Evolutionary conservation across 2,113 vertebrate species (phyloP).

Genomic region (Pedetes capensis): DNA sequence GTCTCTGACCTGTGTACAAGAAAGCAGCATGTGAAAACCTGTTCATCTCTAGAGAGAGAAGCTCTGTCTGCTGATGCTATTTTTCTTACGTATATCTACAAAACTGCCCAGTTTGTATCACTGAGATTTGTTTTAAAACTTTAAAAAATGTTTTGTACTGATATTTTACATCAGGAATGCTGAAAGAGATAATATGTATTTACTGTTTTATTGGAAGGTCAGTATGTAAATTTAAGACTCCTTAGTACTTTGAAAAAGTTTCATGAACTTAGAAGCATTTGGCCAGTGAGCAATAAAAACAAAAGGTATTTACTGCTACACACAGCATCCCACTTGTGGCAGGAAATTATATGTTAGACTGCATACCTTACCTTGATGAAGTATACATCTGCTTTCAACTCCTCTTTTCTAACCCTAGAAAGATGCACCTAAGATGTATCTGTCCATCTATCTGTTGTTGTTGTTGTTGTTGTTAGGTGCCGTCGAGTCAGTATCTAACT

Average conservation of each 20-base stretch:
- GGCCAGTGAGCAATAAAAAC: not conserved
- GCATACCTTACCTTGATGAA: not conserved
- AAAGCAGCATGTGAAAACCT: slow-evolving; percentile 60
- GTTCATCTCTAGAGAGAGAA: not conserved
- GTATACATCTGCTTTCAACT: not conserved
- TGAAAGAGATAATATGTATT: not conserved
- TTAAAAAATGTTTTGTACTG: not conserved
- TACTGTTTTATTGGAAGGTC: not conserved
- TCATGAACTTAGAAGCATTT: not conserved
- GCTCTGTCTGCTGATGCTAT: slow-evolving; percentile 22
- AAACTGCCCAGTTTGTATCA: not conserved
- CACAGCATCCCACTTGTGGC: not conserved
- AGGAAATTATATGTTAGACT: not conserved
- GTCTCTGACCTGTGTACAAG: slow-evolving; percentile 13
- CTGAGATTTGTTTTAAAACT: not conserved
- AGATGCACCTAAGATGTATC: not conserved
- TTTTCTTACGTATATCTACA: not conserved
- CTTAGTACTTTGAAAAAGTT: slow-evolving; percentile 33
- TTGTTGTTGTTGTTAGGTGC: too few relatives aligned
- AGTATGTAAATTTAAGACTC: not conserved
- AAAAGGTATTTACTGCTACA: not conserved
- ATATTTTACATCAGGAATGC: not conserved
- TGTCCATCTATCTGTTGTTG: not conserved
- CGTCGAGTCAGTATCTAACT: too few relatives aligned
- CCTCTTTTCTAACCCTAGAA: not conserved